Base-by-base conservation (phyloP, 2,888 invertebrate genomes). In the Hypolimnas misippus region DNA sequence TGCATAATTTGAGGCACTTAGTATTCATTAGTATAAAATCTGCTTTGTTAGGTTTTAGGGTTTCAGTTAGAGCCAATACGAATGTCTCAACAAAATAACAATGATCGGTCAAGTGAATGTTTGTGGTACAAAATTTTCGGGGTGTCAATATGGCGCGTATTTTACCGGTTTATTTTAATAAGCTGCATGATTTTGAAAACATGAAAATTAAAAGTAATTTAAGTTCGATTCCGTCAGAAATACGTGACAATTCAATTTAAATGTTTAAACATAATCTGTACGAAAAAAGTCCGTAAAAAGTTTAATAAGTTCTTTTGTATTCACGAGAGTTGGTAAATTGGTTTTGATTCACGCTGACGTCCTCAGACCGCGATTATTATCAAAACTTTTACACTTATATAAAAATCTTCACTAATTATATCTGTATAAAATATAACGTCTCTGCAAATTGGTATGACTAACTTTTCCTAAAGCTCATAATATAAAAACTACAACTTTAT, bases 321-420 rank as follows among this genome's bases (percentile, higher is more conserved):
- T 65, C 54, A 65, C 54, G 42, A 54, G 50, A 57, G 57, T 57
- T 62, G 31, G 50, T 57, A 57, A 62, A 65, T 62, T 61, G 64
- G 54, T 62, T 65, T 65, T 50, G 61, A 62, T 65, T 57, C 53
- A 29, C n/a, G 49, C 25, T 14, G 49, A 29, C 49, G 49, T 29
- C 29, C 8, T 29, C 49, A 29, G 49, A 14, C 49, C 25, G 29
- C 3, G 14, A 29, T 49, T 49, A 49, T 49, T 49, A 49, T 46
- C 12, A 46, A 25, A 49, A 29, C 49, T 49, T 49, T 49, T 29
- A 49, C 14, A 14, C 21, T 49, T 16, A 29, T 12, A 29, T 38
- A n/a, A n/a, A n/a, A n/a, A 2, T 25, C 49, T 49, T 16, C 29
- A 3, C 14, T 49, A 29, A 29, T 49, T 8, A 42, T 16, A 17